Evolutionary conservation across 2,113 vertebrate species (phyloP), one percentile per base, ranked within the genome.

Genomic region (Lutjanus erythropterus): DNA sequence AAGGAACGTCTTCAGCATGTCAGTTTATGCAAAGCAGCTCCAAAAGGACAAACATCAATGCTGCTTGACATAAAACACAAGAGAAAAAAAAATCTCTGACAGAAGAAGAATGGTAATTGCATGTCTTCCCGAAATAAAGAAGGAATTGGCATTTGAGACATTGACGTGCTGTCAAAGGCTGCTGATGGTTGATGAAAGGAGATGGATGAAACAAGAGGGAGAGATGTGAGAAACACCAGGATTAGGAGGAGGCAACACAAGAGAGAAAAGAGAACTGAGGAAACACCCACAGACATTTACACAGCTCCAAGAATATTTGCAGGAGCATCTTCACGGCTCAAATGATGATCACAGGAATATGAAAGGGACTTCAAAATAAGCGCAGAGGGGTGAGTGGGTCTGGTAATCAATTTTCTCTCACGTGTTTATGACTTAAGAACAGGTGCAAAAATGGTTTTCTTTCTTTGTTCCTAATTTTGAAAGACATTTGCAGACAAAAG

Each of bases 131-230:
- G 69, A 80, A 81, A 87, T 73, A 85, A 88, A 81, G 68, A 67
- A 78, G 47, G 67, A 84, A 75, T 46, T 89, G 82, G 59, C 86
- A 82, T 86, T 86, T 83, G 77, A 81, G 85, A 86, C 76, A 82
- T 23, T 80, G 90, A 86, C 25, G 9, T 3, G 82, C 78, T 86
- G 85, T 91, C 83, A 88, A 42, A 89, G 29, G 58, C 81, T 35
- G 81, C 56, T 75, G 82, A 83, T 31, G 86, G 60, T 10, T 87
- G 89, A 86, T 88, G 88, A 89, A 88, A 91, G 72, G 85, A 83
- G 50, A 59, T 46, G 77, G 82, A 65, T 65, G 23, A 50, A 73
- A 75, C 42, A 37, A 68, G 61, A 65, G n/a, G 18, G 18, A 53
- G 49, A 65, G 39, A 14, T 14, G 53, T 46, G 70, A 75, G 37